phyloP scores from a whole-genome alignment of 2,888 invertebrate species.

The Tanytarsus gracilentus region DNA sequence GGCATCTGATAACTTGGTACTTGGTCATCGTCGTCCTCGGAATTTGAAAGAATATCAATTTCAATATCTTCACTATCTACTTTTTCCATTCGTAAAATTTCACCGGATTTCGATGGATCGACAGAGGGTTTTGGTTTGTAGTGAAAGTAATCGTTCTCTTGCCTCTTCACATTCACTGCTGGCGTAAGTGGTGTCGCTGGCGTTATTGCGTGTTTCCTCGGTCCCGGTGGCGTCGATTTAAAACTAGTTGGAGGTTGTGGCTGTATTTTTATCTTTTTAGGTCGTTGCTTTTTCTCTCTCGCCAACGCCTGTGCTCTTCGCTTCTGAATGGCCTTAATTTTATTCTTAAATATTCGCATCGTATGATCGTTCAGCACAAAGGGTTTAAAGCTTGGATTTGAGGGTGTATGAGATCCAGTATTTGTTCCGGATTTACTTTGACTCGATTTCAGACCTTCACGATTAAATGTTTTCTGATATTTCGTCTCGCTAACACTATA shows the following conservation, averaged over 20 bases:
- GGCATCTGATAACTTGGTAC: too few species aligned
- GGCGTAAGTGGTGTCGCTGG: too few species aligned
- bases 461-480: background rate
- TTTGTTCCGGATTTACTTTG: background rate
- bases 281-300: constrained; percentile 12
- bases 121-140: constrained; percentile 17
- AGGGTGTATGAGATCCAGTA: background rate
- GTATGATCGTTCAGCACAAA: constrained; percentile 22
- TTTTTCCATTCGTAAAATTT: constrained; percentile 31
- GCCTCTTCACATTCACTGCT: background rate
- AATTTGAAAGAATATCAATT: constrained; percentile 50
- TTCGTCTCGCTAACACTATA: constrained; percentile 22
- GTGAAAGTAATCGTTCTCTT: background rate
- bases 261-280: background rate
- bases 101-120: constrained; percentile 19
- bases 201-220: too few species aligned
- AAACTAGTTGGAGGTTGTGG: background rate
- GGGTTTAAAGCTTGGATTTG: constrained; percentile 19
- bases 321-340: constrained; percentile 24
- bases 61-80: constrained; percentile 53
- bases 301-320: constrained; percentile 18
- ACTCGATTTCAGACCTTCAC: background rate
- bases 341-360: constrained; percentile 22
- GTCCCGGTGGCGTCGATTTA: background rate
- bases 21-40: constrained; percentile 3